These are phyloP conservation scores for Thunnus albacares DNA, from an alignment of 2,797 vertebrate genomes.

Conservation along the genomic window DNA sequence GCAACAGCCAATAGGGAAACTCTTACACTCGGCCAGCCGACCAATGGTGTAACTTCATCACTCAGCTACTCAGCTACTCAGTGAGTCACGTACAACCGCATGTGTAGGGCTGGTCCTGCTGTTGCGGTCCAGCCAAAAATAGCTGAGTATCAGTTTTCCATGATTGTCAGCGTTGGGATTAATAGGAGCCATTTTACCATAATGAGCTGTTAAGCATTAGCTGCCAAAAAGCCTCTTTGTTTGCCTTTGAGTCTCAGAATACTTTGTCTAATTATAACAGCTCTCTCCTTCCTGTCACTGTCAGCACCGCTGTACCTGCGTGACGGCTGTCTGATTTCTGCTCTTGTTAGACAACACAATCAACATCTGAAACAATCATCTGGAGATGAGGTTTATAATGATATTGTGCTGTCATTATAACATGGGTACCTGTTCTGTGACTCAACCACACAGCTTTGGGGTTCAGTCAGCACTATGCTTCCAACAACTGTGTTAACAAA, in stretches of 20 bases:
- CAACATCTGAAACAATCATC: constrained; percentile 50
- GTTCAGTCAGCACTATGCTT: neutral
- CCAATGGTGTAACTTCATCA: too few relatives aligned
- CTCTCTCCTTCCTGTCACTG: constrained; percentile 44
- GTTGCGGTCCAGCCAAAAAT: constrained; percentile 27
- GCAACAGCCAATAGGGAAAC: too few relatives aligned
- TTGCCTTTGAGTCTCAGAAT: constrained; percentile 74
- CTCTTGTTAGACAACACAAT: constrained; percentile 66
- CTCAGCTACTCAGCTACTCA: too few relatives aligned
- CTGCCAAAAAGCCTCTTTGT: constrained; percentile 77
- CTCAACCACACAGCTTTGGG: neutral
- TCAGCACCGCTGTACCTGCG: constrained; percentile 44
- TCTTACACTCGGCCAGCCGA: too few relatives aligned
- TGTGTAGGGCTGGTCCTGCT: too few relatives aligned
- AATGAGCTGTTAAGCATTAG: constrained; percentile 83
- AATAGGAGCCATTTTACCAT: constrained; percentile 81
- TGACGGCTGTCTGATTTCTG: constrained; percentile 54
- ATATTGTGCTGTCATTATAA: constrained; percentile 32
- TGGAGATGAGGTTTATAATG: constrained; percentile 32
- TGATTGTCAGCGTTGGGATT: constrained; percentile 81
- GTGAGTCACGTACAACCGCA: too few relatives aligned
- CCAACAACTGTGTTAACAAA: constrained; percentile 17
- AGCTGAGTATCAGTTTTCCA: constrained; percentile 72
- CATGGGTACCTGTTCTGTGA: constrained; percentile 19
- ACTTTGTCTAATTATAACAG: constrained; percentile 80